These are phyloP conservation scores for Leuciscus waleckii DNA, from an alignment of 2,797 vertebrate genomes.

Conservation along the genomic window DNA sequence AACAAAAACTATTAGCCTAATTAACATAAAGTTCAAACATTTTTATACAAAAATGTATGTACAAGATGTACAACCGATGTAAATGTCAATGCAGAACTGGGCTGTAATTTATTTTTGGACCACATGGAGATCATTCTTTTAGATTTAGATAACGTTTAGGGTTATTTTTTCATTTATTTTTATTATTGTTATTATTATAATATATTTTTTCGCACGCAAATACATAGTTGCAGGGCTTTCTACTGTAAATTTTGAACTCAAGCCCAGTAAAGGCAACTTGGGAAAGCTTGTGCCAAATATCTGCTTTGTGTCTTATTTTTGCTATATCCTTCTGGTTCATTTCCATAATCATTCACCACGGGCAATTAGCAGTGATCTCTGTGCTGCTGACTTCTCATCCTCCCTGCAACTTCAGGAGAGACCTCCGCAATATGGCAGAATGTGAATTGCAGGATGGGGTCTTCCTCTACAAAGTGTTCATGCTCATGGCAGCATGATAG, in stretches of 20 bases:
- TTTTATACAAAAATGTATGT: background rate
- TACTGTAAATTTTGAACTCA: conserved; percentile 64
- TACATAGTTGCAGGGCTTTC: conserved; percentile 71
- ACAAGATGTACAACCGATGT: background rate
- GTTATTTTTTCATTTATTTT: background rate
- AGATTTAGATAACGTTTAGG: background rate
- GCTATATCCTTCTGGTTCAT: conserved; percentile 75
- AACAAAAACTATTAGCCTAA: background rate
- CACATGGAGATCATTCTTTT: background rate
- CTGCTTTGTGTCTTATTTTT: conserved; percentile 68
- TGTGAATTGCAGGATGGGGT: conserved; percentile 18
- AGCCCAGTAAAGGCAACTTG: conserved; percentile 74
- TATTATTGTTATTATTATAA: no score
- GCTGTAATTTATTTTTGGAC: background rate
- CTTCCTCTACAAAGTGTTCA: conserved; percentile 52
- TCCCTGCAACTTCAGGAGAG: conserved; percentile 51
- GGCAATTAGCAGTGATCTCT: conserved; percentile 74
- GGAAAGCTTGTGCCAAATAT: conserved; percentile 71
- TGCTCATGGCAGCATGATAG: conserved; percentile 12
- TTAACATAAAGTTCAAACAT: background rate
- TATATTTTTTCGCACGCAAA: conserved; percentile 56
- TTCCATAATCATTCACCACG: conserved; percentile 77
- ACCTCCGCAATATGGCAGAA: conserved; percentile 60
- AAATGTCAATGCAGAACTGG: background rate
- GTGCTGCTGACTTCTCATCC: conserved; percentile 67